Base-by-base conservation (phyloP, 1,140 invertebrate genomes). In the Epicauta chinensis region DNA sequence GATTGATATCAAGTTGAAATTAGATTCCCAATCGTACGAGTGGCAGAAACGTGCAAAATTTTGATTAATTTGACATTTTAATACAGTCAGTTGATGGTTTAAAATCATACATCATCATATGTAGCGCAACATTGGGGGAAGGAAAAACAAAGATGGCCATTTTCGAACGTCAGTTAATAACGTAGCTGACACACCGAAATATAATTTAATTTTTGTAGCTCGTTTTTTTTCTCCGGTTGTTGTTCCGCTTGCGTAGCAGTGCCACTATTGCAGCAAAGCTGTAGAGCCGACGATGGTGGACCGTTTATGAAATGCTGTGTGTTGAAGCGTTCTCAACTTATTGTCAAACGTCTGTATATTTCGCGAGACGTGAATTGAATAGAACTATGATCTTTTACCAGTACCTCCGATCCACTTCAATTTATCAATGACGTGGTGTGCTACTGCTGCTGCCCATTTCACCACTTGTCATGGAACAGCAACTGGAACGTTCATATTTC, bases 391-490 rank as follows among this genome's bases (percentile, higher is more conserved):
- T 56, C 51, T 56, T 59, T 58, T 59, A 52, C 53, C 44, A 43
- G 51, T 16, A 32, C 45, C 46, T 57, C 45, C 23, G 46, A 61
- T 65, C 59, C 63, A 59, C 55, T 55, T 60, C 62, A 65, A 65
- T 65, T 65, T 65, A 65, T 65, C 63, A 65, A 55, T 45, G 39
- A 51, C 30, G 35, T 37, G 34, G 50, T 31, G 35, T 45, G n/a
- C n/a, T n/a, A n/a, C n/a, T n/a, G n/a, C n/a, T 61, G 60, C 61
- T 58, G 60, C 58, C 62, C 52, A 58, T 64, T 62, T 64, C 61
- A 56, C 49, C 62, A 64, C 62, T 56, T 64, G 62, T 63, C 62
- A 64, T 47, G 45, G 38, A 53, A 35, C 35, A 5, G 23, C 23
- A 5, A 23, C 7, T 5, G 23, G 7, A 7, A 23, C 23, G 7